Evolutionary conservation across 2,888 invertebrate genomes (phyloP).

Genomic region (Sarcophaga variegata): DNA sequence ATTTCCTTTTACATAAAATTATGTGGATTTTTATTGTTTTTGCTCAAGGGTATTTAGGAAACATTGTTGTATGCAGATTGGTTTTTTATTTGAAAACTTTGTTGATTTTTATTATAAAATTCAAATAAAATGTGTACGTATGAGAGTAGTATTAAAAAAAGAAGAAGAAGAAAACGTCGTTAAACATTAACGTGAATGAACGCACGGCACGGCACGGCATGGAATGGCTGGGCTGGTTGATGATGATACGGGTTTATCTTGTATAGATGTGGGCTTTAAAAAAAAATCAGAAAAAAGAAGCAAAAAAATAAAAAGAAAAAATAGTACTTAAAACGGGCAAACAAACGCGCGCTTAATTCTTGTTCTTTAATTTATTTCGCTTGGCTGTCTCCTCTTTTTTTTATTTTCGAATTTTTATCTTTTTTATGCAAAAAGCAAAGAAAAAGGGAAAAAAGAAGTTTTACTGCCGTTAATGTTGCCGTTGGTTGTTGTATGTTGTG

Average conservation of each 20-base stretch:
- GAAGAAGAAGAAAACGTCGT: not conserved
- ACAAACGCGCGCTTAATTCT: slow-evolving; percentile 26
- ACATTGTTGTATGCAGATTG: not conserved
- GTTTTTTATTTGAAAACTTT: not conserved
- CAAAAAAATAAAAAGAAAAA: not conserved
- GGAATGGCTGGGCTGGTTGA: not conserved
- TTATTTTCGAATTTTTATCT: slow-evolving; percentile 9
- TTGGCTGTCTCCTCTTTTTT: not conserved
- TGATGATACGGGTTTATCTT: not conserved
- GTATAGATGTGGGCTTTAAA: not conserved
- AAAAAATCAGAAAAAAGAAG: not conserved
- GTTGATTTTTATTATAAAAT: not conserved
- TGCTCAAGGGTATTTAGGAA: not conserved
- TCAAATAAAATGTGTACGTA: not conserved
- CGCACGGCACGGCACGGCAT: not conserved
- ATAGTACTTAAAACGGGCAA: slow-evolving; percentile 2
- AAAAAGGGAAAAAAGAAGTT: not conserved
- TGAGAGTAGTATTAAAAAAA: not conserved
- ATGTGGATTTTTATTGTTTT: not conserved
- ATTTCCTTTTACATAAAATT: not conserved
- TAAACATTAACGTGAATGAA: not conserved
- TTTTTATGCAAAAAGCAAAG: slow-evolving; percentile 8
- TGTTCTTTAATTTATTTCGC: slow-evolving; percentile 31
- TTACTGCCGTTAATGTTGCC: not conserved
- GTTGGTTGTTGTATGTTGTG: slow-evolving; percentile 16